These are phyloP conservation scores for Drosophila tani DNA, from an alignment of 1,140 invertebrate species.

Conservation along the genomic window DNA sequence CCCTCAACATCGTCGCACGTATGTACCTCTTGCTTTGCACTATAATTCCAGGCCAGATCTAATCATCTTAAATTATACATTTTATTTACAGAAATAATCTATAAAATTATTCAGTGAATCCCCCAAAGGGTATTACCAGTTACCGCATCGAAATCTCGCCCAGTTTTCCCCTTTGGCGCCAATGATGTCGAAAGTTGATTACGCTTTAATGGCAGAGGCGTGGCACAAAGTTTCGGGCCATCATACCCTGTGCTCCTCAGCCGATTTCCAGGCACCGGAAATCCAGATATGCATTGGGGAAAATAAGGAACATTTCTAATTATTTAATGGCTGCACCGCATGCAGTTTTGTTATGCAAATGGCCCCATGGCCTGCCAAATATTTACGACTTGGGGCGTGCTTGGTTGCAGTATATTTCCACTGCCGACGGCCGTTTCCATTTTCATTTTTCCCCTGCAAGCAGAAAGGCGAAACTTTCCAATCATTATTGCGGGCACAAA, in stretches of 20 bases:
- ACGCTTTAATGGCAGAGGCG: constrained; percentile 79
- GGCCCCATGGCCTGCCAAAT: constrained; percentile 67
- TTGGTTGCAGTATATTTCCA: constrained; percentile 68
- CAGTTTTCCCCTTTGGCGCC: constrained; percentile 52
- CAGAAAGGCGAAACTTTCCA: constrained; percentile 77
- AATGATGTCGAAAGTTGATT: constrained; percentile 76
- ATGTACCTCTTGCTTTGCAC: no score
- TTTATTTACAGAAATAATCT: no score
- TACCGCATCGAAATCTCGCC: not conserved
- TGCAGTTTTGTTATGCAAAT: constrained; percentile 83
- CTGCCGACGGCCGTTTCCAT: constrained; percentile 48
- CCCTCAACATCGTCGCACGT: no score
- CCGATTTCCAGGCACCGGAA: constrained; percentile 1
- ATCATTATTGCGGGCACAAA: constrained; percentile 73
- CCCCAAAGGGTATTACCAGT: constrained; percentile 27
- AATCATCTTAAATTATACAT: no score
- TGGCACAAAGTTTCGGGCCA: constrained; percentile 55
- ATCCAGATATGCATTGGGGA: constrained; percentile 25
- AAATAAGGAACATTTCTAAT: constrained; percentile 73
- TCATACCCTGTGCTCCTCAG: not conserved
- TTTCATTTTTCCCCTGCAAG: constrained; percentile 56
- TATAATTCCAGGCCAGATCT: no score
- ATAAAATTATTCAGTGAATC: not conserved
- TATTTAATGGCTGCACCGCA: constrained; percentile 79
- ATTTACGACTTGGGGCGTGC: constrained; percentile 65